Conservation (phyloP, 2,888 invertebrate species). For the Exephanes ischioxanthus region DNA sequence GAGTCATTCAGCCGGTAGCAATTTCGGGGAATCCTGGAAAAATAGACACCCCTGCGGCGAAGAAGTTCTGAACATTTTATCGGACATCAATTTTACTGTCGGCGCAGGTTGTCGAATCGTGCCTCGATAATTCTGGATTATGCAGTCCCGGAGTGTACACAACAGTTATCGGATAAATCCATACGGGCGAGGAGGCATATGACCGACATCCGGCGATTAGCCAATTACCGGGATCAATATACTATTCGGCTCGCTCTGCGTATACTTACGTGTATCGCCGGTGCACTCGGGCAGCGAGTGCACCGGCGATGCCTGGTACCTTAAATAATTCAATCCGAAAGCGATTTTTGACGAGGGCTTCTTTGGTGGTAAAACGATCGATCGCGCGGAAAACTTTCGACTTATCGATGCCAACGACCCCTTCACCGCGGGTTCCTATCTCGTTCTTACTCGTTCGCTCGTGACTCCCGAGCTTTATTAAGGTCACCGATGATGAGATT, state of each 20-base stretch:
- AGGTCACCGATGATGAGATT: conserved; percentile 40
- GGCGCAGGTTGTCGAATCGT: neutral
- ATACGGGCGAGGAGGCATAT: neutral
- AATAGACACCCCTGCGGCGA: neutral
- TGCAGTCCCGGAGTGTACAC: neutral
- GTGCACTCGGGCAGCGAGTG: neutral
- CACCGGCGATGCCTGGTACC: no score
- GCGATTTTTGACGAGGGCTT: neutral
- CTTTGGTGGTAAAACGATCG: conserved; percentile 15
- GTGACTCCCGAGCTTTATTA: conserved; percentile 37
- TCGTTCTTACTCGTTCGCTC: conserved; percentile 3
- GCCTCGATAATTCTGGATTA: neutral
- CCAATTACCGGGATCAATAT: conserved; percentile 39
- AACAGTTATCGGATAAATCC: neutral
- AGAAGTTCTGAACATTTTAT: neutral
- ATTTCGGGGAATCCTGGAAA: neutral
- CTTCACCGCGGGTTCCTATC: neutral
- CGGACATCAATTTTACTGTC: neutral
- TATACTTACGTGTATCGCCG: conserved; percentile 47
- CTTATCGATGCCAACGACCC: conserved; percentile 20
- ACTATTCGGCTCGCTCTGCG: conserved; percentile 6
- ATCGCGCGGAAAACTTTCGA: conserved; percentile 52
- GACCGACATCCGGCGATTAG: conserved; percentile 44
- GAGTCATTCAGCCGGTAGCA: neutral
- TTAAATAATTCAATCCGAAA: neutral